Base-by-base conservation (phyloP, 2,113 vertebrate genomes). In the Tragelaphus scriptus region DNA sequence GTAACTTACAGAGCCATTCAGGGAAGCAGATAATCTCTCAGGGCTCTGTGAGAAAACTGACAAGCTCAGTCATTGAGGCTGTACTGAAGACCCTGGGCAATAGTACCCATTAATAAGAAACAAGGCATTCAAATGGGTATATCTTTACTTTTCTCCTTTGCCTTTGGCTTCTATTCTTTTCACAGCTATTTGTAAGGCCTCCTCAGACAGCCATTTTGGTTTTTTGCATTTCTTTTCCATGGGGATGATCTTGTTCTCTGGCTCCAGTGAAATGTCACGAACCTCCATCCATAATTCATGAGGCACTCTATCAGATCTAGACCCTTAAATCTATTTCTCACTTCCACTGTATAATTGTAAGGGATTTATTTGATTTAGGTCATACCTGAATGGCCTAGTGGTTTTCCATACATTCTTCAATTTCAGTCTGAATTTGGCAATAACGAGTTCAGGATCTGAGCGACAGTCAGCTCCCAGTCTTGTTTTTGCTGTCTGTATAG, bases 61-160 rank as follows among this genome's bases (percentile, higher is more conserved):
- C 40, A 96, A 80, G 49, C 84, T 96, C 53, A 25, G n/a, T 96
- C 98, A 97, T 44, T 26, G 44, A 93, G 16, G 68, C 63, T 77
- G 7, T 87, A 81, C 53, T 36, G n/a, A 91, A 97, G 65, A 81
- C 85, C 55, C 40, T 59, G 5, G 61, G 75, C 59, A 94, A 90
- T 21, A 90, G 14, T 79, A 89, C 1, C 9, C 56, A 63, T 47
- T 85, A 90, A 61, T 88, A 91, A 94, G 85, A 91, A 97, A 40
- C 30, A 82, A 49, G 26, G 65, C 53, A 21, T 75, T 75, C n/a
- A 75, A 6, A 40, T 23, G 10, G 21, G 10, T 13, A 40, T 13
- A 40, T 40, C n/a, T 71, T 71, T 75, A 75, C 10, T 40, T 40
- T 75, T 75, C 19, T 75, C n/a, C 68, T 75, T 40, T 23, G 68